Evolutionary conservation across 2,113 vertebrate species (phyloP), one percentile per base, ranked within the genome.

Genomic region (Oncorhynchus nerka): DNA sequence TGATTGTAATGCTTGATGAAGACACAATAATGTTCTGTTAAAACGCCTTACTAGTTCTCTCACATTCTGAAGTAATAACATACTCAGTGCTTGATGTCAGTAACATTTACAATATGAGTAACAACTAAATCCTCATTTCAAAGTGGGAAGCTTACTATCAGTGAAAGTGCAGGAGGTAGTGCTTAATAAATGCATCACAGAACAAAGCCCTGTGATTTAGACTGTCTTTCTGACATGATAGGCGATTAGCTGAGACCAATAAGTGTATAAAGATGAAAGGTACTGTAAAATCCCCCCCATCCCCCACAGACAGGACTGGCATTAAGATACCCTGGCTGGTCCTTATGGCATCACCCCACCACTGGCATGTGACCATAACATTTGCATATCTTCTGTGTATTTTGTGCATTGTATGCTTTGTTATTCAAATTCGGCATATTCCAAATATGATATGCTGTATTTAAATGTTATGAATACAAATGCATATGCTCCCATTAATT

Each of bases 201-300:
- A 80, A 88, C 81, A 76, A 64, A 77, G 83, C 79, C 5, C 75
- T 32, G 55, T 73, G 71, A 24, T 73, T 72, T 49, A 49, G 73
- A 82, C 70, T 78, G 74, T 86, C 84, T 86, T 80, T 83, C 81
- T 89, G 89, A 90, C 79, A 74, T 81, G 75, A 11, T 75, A 73
- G 83, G 83, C 32, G 32, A 84, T 85, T 30, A 30, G 34, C 75
- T 70, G 75, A 74, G 74, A 79, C 84, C 83, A 88, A 89, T 87
- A 90, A 84, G 80, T 62, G 70, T 2, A 1, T 78, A 86, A 89
- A 84, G 85, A 92, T 89, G n/a, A 88, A 87, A 80, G 74, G 20
- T 24, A 16, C 79, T 5, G 80, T 84, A 84, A 82, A 82, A 75
- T 71, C 11, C 80, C 85, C 80, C 73, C 34, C 1, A 71, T 84